phyloP scores from a whole-genome alignment of 2,113 vertebrate genomes.

The Tragulus kanchil region DNA sequence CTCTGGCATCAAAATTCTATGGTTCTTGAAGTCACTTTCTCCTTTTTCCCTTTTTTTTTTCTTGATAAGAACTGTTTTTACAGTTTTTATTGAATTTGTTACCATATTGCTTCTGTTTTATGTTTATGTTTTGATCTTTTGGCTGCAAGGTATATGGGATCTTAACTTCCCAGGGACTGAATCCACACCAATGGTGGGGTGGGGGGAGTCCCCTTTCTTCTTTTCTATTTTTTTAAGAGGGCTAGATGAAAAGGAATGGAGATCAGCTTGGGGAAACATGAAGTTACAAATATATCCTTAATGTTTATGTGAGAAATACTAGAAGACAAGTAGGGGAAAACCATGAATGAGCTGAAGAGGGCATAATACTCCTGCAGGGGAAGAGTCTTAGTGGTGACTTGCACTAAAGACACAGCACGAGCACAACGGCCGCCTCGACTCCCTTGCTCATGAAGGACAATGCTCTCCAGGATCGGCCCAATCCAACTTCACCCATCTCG shows the following conservation, averaged over 20 bases:
- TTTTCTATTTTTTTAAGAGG: neutral
- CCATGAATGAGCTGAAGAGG: neutral
- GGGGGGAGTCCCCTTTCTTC: neutral
- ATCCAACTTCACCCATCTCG: neutral
- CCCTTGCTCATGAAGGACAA: neutral
- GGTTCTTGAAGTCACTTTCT: conserved; percentile 27
- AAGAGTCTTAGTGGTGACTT: neutral
- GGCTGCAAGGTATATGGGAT: neutral
- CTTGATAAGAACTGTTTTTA: neutral
- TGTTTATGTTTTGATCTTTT: neutral
- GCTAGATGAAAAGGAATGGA: neutral
- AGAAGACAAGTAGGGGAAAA: conserved; percentile 33
- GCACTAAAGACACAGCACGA: neutral
- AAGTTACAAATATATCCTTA: conserved; percentile 16
- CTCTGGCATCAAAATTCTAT: conserved; percentile 49
- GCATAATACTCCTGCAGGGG: neutral
- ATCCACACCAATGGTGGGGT: neutral
- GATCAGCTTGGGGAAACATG: conserved; percentile 21
- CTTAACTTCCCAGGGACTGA: neutral
- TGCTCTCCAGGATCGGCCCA: neutral
- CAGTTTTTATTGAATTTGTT: neutral
- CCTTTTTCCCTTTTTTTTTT: neutral
- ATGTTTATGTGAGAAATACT: neutral
- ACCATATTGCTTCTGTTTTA: neutral
- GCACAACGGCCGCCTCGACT: neutral